Evolutionary conservation across 2,888 invertebrate species (phyloP).

Genomic region (Auanema sp.): DNA sequence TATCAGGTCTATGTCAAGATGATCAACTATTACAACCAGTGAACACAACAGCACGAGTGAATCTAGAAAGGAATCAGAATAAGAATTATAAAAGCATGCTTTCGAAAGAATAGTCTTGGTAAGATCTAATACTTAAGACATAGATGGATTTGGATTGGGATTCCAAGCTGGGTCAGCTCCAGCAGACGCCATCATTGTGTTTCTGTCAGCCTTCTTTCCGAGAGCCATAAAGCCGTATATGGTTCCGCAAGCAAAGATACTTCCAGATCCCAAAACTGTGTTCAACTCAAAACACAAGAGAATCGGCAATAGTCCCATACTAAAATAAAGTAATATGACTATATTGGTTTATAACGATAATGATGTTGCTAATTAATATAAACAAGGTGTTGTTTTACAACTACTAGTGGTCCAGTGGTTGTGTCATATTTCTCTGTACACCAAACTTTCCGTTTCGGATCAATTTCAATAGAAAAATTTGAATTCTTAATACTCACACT

Average conservation of each 20-base stretch:
- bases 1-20: no score
- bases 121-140: constrained; percentile 25
- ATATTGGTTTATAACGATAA: no score
- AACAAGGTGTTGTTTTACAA: no score
- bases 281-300: constrained; percentile 77
- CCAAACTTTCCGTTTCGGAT: no score
- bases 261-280: constrained; percentile 83
- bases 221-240: constrained; percentile 91
- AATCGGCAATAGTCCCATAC: constrained; percentile 80
- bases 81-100: no score
- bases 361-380: no score
- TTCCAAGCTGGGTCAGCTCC: constrained; percentile 57
- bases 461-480: no score
- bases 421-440: not conserved
- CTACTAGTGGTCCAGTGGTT: not conserved
- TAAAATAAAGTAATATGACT: constrained; percentile 66
- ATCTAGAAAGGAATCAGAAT: no score
- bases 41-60: no score
- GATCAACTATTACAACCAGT: no score
- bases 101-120: not conserved
- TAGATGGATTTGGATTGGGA: constrained; percentile 51
- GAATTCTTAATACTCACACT: constrained; percentile 35
- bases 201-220: constrained; percentile 75
- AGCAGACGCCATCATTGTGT: constrained; percentile 62
- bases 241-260: constrained; percentile 84